Evolutionary conservation across 2,888 invertebrate genomes (phyloP).

Genomic region (Lycia hirtaria): DNA sequence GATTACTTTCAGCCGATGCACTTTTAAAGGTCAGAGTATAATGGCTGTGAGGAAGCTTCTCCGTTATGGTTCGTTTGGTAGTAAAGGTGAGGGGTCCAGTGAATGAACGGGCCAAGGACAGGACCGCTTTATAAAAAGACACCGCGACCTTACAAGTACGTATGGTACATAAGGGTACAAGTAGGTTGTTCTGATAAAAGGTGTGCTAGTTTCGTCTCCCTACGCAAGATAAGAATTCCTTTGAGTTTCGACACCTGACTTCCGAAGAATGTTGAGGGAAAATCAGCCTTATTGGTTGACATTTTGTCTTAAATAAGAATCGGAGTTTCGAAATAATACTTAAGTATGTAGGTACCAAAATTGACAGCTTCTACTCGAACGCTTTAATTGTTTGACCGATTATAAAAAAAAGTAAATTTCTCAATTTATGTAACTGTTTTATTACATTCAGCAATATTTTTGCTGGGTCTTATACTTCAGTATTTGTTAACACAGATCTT

Average conservation of each 20-base stretch:
- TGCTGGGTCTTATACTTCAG: too few relatives aligned
- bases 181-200: conserved; percentile 42
- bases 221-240: conserved; percentile 43
- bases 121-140: conserved; percentile 53
- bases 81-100: conserved; percentile 61
- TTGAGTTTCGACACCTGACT: conserved; percentile 45
- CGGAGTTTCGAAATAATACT: background rate
- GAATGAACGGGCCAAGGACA: conserved; percentile 65
- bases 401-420: too few relatives aligned
- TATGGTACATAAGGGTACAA: conserved; percentile 28
- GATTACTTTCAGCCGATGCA: conserved; percentile 37
- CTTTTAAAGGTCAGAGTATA: conserved; percentile 50
- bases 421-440: too few relatives aligned
- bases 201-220: conserved; percentile 44
- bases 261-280: conserved; percentile 22
- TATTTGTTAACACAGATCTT: too few relatives aligned
- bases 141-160: conserved; percentile 34
- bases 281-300: conserved; percentile 7
- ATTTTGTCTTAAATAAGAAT: background rate
- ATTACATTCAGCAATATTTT: too few relatives aligned
- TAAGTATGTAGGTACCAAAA: background rate
- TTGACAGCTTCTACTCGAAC: too few relatives aligned
- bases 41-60: conserved; percentile 55
- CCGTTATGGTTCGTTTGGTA: conserved; percentile 63
- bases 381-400: too few relatives aligned